These are phyloP conservation scores for Hyppa rectilinea DNA, from an alignment of 2,888 invertebrate species.

Conservation along the genomic window DNA sequence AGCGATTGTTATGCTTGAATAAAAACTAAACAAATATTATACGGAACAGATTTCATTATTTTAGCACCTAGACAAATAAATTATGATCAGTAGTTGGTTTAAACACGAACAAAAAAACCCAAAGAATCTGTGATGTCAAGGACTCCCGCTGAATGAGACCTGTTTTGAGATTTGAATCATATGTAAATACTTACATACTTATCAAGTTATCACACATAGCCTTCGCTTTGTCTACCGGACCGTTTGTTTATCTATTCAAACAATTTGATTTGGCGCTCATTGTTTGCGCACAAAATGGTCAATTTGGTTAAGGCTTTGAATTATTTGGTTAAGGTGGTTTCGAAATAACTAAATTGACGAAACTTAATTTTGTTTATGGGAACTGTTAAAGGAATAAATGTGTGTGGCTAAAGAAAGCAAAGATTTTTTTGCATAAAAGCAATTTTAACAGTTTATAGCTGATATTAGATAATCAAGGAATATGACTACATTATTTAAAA, in stretches of 20 bases:
- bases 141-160: constrained; percentile 22
- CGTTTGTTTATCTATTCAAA: constrained; percentile 25
- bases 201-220: constrained; percentile 11
- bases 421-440: too few relatives aligned
- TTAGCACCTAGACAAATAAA: background rate
- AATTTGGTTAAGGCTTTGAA: constrained; percentile 10
- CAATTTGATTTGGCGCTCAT: constrained; percentile 24
- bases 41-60: background rate
- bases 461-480: background rate
- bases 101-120: constrained; percentile 8
- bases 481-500: background rate
- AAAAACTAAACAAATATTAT: background rate
- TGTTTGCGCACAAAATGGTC: constrained; percentile 19
- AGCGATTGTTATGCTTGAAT: background rate
- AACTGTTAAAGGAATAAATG: background rate
- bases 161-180: constrained; percentile 28
- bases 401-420: background rate
- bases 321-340: background rate
- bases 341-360: background rate
- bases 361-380: background rate
- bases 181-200: constrained; percentile 28
- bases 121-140: constrained; percentile 30
- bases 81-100: background rate
- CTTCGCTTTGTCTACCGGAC: constrained; percentile 21
- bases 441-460: background rate